Evolutionary conservation across 2,888 invertebrate species (phyloP), one percentile per base, ranked within the genome.

Genomic region (Drosophila robusta): DNA sequence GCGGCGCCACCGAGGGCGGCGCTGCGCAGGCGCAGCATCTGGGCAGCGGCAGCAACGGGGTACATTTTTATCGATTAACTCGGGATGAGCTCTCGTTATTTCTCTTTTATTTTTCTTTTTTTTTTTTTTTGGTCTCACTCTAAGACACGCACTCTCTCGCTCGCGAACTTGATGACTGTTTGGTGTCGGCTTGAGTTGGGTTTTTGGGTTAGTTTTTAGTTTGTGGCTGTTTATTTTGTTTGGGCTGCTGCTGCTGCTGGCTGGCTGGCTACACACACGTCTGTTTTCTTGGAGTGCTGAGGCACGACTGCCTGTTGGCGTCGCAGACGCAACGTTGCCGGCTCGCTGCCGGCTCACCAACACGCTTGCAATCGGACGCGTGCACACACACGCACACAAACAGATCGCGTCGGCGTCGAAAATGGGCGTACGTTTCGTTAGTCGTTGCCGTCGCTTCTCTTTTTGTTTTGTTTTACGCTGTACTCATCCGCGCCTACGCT

Each of bases 241-340:
- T 41, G 26, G 18, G 22, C 12, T 61, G 38, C 26, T 46, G 47
- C 44, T 66, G 22, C 46, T n/a, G n/a, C n/a, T n/a, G n/a, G n/a
- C n/a, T n/a, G n/a, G n/a, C n/a, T 58, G 54, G 12, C 62, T 61
- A 47, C 42, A 55, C 47, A 62, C 71, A 77, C 80, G 83, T 80
- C 87, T 78, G 70, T 16, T 79, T 66, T 64, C 65, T 69, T 75
- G 57, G 70, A 73, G 72, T 82, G 87, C 69, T 84, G 84, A 69
- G 79, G 74, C 89, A 75, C 89, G 75, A 87, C 89, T 89, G 70
- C 52, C 68, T 67, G 66, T 77, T 77, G 63, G 66, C 70, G 75
- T 72, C 76, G 71, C 73, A 64, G 74, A 49, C 66, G 34, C 49
- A 55, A 57, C 69, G 57, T 58, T 66, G 75, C 75, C 69, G 79